Base-by-base conservation (phyloP, 1,140 invertebrate genomes). In the Apocrypta bakeri region DNA sequence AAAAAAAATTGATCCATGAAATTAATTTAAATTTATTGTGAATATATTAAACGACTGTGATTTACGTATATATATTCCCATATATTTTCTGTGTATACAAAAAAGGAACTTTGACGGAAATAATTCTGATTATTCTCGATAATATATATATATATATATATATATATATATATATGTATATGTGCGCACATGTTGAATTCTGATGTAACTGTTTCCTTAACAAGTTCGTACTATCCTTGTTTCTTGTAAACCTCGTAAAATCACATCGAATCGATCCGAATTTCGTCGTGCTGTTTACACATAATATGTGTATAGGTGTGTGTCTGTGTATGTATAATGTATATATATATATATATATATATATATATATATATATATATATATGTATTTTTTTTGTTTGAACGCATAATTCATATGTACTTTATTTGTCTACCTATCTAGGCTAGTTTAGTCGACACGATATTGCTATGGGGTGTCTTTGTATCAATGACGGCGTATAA, bases 401-500 rank as follows among this genome's bases (percentile, higher is more conserved):
- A 75, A 71, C 64, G 25, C 77, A 8, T 74, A 72, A 56, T 82
- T 71, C 48, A 61, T 69, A 61, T 31, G 40, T 64, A 27, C 56
- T 37, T 79, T 33, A 14, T 77, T 84, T 78, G 17, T 80, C 81
- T 83, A 48, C 29, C 79, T 82, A 82, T 72, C 29, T 81, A 73
- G 2, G 72, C 64, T 82, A 82, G 56, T 61, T 82, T 76, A 61
- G 27, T 77, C 8, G 17, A 71, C 56, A 74, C 40, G 25, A 71
- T 83, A 77, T 82, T 82, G 21, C 71, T 79, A 74, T n/a, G 48
- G 33, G 31, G 25, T 79, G 69, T 48, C 31, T 86, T 74, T 85
- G 84, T 48, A 81, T 83, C 80, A 61, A 83, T 71, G 69, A 42
- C 72, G 29, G 71, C 80, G 63, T 83, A 75, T 81, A 84, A 82